These are phyloP conservation scores for Dicaeum eximium DNA, from an alignment of 2,113 vertebrate genomes.

Conservation along the genomic window DNA sequence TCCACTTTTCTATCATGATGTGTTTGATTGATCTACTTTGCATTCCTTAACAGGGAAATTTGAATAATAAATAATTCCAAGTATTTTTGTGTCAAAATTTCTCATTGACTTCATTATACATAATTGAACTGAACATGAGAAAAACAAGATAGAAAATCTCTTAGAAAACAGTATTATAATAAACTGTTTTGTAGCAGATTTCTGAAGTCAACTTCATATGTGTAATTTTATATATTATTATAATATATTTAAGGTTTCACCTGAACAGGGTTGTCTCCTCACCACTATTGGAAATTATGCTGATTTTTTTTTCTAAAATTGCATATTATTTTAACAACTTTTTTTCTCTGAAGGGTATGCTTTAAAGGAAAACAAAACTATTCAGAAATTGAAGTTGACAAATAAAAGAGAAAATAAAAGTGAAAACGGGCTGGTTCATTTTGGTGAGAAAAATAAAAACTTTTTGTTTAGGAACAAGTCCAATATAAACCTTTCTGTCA, in stretches of 20 bases:
- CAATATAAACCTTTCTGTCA: background rate
- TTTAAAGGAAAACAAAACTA: background rate
- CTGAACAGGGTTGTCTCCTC: background rate
- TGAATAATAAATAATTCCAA: background rate
- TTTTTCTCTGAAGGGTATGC: background rate
- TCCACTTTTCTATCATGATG: background rate
- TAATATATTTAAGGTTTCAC: background rate
- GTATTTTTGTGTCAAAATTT: background rate
- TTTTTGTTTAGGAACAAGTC: background rate
- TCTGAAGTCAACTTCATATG: background rate
- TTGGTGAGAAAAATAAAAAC: background rate
- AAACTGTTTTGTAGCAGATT: accelerated
- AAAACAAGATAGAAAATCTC: background rate
- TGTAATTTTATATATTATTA: background rate
- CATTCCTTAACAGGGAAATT: background rate
- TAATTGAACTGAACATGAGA: background rate
- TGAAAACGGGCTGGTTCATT: background rate
- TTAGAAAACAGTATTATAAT: background rate
- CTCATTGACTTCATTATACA: background rate
- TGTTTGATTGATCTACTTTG: background rate
- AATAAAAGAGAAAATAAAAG: background rate
- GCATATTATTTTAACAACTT: background rate
- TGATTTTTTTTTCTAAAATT: background rate
- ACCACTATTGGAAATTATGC: accelerated
- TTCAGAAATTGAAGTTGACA: background rate